A percentile compares a stretch with the other conserved stretches of the same genome.
Conservation (phyloP, 2,888 invertebrate genomes). For the Agonopterix heracliana region DNA sequence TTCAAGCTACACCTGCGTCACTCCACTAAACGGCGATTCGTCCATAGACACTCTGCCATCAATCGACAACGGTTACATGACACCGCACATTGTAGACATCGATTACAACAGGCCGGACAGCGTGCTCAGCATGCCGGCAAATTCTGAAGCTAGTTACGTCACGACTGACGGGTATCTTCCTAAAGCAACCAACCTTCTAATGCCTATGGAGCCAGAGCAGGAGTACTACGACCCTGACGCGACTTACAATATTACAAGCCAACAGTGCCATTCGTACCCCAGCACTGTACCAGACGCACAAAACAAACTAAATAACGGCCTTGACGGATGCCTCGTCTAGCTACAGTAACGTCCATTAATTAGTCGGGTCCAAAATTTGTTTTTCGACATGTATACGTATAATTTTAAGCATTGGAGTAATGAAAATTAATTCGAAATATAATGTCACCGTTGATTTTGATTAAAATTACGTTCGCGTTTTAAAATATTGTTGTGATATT, state of each 20-base stretch:
- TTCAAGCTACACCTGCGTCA: slow-evolving; percentile 64
- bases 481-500: slow-evolving; percentile 26
- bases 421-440: slow-evolving; percentile 59
- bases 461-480: slow-evolving; percentile 23
- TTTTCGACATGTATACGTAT: slow-evolving; percentile 66
- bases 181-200: slow-evolving; percentile 63
- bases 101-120: slow-evolving; percentile 66
- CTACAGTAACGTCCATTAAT: slow-evolving; percentile 14
- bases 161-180: slow-evolving; percentile 64
- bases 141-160: slow-evolving; percentile 45
- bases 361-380: slow-evolving; percentile 63
- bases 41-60: slow-evolving; percentile 60
- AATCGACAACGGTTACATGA: slow-evolving; percentile 55
- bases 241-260: slow-evolving; percentile 62
- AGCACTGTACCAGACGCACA: slow-evolving; percentile 58
- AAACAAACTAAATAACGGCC: slow-evolving; percentile 69
- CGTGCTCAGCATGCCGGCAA: slow-evolving; percentile 56
- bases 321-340: slow-evolving; percentile 80
- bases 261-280: slow-evolving; percentile 76
- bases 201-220: slow-evolving; percentile 71
- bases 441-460: slow-evolving; percentile 47
- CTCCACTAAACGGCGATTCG: slow-evolving; percentile 55
- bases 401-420: slow-evolving; percentile 49
- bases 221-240: slow-evolving; percentile 73
- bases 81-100: slow-evolving; percentile 51